Evolutionary conservation across 2,797 vertebrate genomes (phyloP).

Genomic region (Gouania willdenowi): DNA sequence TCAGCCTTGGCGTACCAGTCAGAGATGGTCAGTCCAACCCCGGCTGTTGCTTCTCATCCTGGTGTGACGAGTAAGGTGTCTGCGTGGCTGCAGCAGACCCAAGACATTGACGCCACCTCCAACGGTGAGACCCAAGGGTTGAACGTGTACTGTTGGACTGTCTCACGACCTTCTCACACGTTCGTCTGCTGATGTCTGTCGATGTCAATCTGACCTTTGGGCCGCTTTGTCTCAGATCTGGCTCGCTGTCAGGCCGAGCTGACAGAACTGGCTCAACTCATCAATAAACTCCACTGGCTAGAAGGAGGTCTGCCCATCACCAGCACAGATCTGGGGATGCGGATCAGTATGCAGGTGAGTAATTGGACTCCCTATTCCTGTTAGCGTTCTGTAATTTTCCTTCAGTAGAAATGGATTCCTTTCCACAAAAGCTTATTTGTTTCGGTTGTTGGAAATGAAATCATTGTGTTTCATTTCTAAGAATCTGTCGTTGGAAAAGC

Average conservation of each 20-base stretch:
- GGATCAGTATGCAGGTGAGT: conserved; percentile 83
- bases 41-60: conserved; percentile 41
- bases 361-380: no score
- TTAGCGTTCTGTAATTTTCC: no score
- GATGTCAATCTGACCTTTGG: neutral
- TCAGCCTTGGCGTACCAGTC: conserved; percentile 25
- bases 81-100: conserved; percentile 85
- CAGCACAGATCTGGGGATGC: conserved; percentile 77
- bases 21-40: conserved; percentile 49
- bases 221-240: conserved; percentile 70
- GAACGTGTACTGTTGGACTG: no score
- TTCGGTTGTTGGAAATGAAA: no score
- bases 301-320: conserved; percentile 80
- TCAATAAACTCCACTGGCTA: conserved; percentile 82
- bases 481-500: conserved; percentile 72
- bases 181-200: no score
- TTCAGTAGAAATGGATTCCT: no score
- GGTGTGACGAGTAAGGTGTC: conserved; percentile 76
- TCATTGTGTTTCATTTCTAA: conserved; percentile 29
- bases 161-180: no score
- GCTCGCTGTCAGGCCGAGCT: conserved; percentile 81
- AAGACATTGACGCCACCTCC: conserved; percentile 65
- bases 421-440: neutral
- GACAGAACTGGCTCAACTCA: conserved; percentile 78
- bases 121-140: conserved; percentile 40